Percentiles rank a stretch among this genome's conserved stretches.
These are phyloP conservation scores for Neoaliturus tenellus DNA, from an alignment of 2,888 invertebrate species.

Conservation along the genomic window DNA sequence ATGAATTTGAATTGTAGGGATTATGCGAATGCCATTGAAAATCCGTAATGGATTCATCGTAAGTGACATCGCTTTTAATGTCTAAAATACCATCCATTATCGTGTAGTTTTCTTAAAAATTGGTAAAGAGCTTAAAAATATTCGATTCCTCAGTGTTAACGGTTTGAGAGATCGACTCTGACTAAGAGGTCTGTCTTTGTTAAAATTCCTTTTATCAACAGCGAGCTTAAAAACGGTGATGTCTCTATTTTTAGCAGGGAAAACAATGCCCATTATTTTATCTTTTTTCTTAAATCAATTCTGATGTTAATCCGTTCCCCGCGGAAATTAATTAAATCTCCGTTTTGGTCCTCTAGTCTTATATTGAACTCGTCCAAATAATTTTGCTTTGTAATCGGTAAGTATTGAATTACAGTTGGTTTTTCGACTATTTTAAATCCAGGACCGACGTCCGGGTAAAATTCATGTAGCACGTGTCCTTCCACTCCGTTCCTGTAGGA, in stretches of 20 bases:
- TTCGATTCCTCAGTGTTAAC: conserved; percentile 36
- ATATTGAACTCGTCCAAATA: neutral
- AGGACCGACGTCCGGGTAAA: neutral
- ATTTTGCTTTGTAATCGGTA: conserved; percentile 3
- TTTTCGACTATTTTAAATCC: conserved; percentile 34
- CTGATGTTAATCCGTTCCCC: neutral
- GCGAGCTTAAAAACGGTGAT: too few species aligned
- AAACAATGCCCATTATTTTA: neutral
- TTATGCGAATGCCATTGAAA: conserved; percentile 18
- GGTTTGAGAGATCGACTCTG: neutral
- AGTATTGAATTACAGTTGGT: conserved; percentile 15
- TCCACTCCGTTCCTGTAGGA: conserved; percentile 22
- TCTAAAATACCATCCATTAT: conserved; percentile 9
- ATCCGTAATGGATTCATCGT: conserved; percentile 22
- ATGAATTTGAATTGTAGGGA: conserved; percentile 1
- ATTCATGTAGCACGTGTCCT: conserved; percentile 32
- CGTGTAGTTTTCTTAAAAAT: neutral
- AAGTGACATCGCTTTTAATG: neutral
- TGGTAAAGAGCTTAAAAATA: conserved; percentile 3
- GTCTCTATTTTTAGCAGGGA: neutral
- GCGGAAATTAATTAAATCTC: conserved; percentile 6
- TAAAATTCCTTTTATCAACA: too few species aligned
- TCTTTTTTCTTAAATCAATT: neutral
- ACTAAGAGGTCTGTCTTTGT: neutral
- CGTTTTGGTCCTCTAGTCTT: conserved; percentile 8